Evolutionary conservation across 1,140 invertebrate genomes (phyloP).

Genomic region (Paracyclopina nana): DNA sequence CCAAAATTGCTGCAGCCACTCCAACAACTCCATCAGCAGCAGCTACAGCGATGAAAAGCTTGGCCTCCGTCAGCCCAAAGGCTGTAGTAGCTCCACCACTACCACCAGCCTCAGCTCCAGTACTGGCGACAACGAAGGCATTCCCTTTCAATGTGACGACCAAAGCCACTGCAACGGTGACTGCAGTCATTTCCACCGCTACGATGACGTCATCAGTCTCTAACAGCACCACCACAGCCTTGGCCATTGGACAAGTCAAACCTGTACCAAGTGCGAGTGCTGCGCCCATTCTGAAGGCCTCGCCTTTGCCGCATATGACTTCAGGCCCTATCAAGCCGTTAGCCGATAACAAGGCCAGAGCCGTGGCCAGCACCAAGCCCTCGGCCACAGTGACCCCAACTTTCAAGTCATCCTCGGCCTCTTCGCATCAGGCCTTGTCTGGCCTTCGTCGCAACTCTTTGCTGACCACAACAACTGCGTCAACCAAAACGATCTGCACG

Average conservation of each 20-base stretch:
- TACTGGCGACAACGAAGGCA: no score
- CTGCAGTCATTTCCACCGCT: no score
- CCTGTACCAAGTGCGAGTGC: background rate
- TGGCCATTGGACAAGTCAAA: background rate
- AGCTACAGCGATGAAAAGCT: no score
- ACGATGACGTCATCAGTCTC: no score
- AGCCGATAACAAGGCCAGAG: background rate
- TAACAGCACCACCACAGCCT: background rate
- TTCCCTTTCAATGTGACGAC: no score
- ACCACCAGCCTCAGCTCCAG: no score
- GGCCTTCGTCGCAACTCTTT: background rate
- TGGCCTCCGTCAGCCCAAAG: no score
- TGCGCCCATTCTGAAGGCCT: background rate
- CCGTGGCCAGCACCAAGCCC: constrained; percentile 3
- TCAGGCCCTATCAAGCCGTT: constrained; percentile 11
- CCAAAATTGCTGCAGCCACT: no score
- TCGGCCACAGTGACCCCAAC: constrained; percentile 14
- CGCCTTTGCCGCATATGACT: constrained; percentile 3
- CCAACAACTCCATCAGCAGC: no score
- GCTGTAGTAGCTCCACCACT: no score
- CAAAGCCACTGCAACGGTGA: no score
- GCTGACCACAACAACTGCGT: background rate
- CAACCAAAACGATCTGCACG: background rate
- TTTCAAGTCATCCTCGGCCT: background rate
- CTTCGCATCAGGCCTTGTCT: background rate